Evolutionary conservation across 2,888 invertebrate genomes (phyloP), one percentile per base, ranked within the genome.

Genomic region (Lordiphosa fenestrarum): DNA sequence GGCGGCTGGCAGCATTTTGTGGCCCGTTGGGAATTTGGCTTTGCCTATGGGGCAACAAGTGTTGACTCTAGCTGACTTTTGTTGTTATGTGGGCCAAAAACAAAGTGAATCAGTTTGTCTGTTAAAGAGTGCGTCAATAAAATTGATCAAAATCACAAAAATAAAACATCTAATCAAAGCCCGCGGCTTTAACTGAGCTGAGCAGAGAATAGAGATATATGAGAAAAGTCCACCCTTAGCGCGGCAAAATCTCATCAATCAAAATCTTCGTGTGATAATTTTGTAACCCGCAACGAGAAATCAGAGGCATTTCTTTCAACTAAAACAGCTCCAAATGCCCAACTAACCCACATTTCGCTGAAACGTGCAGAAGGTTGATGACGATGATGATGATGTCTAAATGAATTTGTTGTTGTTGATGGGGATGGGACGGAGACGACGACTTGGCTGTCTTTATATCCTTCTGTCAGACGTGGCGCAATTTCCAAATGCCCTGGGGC

Each of bases 251-350:
- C 70, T 66, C 82, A 77, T 77, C 77, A 84, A 77, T 77, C 77
- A 77, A 77, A 77, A 77, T 71, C 66, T 77, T 73, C 66, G 77
- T 77, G 77, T 70, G 77, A 77, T 77, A 73, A 77, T 73, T 71
- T 73, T 75, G 30, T 73, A 73, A 78, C 64, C 56, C 50, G 82
- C 69, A 52, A 64, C 60, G 66, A 62, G 71, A 82, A 77, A 84
- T 84, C 78, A 68, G 68, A 81, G 84, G 53, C 70, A 64, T 84
- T 77, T 70, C 71, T 57, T 69, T 73, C 49, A 61, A 66, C 78
- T 76, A 73, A 44, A 75, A 64, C 67, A 41, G 56, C 46, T 41
- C 51, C 25, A 36, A 35, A 50, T 59, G 33, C 35, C 54, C 83
- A 50, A 73, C 74, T 77, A 77, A 77, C 82, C 82, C 74, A 77